A percentile compares a stretch with the other conserved stretches of the same genome.
phyloP scores from a whole-genome alignment of 2,797 vertebrate genomes.

The Potorous gilbertii region DNA sequence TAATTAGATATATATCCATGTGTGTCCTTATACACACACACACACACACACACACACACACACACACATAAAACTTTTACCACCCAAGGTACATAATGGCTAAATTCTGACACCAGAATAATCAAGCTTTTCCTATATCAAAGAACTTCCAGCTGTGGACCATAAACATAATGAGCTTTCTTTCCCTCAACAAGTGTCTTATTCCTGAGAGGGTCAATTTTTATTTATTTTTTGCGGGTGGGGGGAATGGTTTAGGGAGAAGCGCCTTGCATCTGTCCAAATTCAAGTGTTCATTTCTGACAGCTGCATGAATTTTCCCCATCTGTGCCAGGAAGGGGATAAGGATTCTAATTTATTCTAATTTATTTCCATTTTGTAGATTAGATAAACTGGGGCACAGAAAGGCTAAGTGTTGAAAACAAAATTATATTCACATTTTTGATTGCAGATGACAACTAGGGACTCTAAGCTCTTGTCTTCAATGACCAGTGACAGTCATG shows the following conservation, averaged over 20 bases:
- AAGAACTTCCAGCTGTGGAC: not conserved
- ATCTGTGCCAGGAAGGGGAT: not conserved
- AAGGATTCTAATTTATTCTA: not conserved
- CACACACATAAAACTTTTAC: not conserved
- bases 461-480: not conserved
- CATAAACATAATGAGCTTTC: not conserved
- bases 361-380: slow-evolving; percentile 20
- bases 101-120: not conserved
- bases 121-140: not conserved
- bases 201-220: not conserved
- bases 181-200: not conserved
- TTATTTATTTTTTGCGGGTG: not conserved
- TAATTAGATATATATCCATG: not conserved
- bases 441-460: not conserved
- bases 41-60: not conserved
- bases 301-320: slow-evolving; percentile 13
- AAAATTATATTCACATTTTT: not conserved
- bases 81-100: not conserved
- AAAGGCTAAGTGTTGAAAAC: not conserved
- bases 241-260: not conserved
- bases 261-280: not conserved
- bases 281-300: slow-evolving; percentile 10
- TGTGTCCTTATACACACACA: not conserved
- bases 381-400: not conserved
- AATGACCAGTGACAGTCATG: not conserved